These are phyloP conservation scores for Alces alces DNA, from an alignment of 2,113 vertebrate genomes.

Conservation along the genomic window DNA sequence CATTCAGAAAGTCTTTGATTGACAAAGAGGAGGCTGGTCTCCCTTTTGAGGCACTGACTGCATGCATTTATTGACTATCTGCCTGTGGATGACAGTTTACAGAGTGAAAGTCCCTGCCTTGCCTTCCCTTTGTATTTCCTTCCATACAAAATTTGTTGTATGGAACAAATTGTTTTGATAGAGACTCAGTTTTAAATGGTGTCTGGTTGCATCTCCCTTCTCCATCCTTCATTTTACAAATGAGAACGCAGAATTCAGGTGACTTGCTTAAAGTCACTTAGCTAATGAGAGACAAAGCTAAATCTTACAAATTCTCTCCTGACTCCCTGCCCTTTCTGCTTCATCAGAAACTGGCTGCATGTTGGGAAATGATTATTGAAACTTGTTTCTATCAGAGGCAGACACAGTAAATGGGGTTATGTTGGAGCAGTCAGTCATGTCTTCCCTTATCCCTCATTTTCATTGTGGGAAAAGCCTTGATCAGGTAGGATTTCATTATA, in stretches of 20 bases:
- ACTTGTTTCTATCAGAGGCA: background rate
- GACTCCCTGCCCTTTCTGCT: background rate
- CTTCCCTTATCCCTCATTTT: background rate
- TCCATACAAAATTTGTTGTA: background rate
- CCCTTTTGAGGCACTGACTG: background rate
- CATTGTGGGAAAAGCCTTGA: background rate
- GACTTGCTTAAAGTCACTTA: background rate
- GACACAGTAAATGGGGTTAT: background rate
- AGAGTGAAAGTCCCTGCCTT: background rate
- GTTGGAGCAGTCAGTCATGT: background rate
- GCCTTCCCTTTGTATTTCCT: background rate
- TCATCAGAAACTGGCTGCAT: background rate
- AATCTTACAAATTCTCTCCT: background rate
- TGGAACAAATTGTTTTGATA: background rate
- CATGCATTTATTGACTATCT: background rate
- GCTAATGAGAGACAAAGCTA: background rate
- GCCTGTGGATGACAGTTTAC: background rate
- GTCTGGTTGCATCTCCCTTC: background rate
- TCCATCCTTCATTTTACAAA: background rate
- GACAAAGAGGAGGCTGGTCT: background rate
- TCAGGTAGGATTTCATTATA: background rate
- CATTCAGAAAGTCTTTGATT: background rate
- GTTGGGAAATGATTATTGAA: background rate
- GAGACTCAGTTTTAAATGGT: background rate
- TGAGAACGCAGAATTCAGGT: constrained; percentile 5